Evolutionary conservation across 2,888 invertebrate species (phyloP), one percentile per base, ranked within the genome.

Genomic region (Gryllus longicercus): DNA sequence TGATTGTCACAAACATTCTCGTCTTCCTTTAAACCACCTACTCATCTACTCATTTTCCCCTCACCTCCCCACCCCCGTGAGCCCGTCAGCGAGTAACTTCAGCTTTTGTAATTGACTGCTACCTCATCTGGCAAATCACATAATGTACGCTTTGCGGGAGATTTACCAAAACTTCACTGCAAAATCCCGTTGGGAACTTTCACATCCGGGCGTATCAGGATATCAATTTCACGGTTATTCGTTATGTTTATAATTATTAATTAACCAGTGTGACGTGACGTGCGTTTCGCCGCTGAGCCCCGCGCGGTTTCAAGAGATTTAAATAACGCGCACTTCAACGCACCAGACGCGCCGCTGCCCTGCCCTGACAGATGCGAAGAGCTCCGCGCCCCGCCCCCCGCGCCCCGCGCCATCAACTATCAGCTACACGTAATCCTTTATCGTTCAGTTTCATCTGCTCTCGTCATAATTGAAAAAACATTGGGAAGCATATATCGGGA

Each of bases 201-300:
- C 38, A 38, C 38, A 38, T 38, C 38, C 38, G 38, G 38, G 38
- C 38, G 38, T 38, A 38, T 38, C 38, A 38, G 38, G 38, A 38
- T 38, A 38, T 38, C 38, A 38, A 38, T 38, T 38, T 38, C 38
- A 38, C 38, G 38, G 38, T 38, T 38, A 38, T 38, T 38, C 38
- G 38, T 38, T 38, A 38, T 38, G 38, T 38, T 38, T 38, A 38
- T 38, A 38, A 38, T 38, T n/a, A 63, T 63, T 63, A 63, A 63
- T 63, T 63, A 63, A 63, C 63, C 63, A 63, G 63, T 63, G 63
- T n/a, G 63, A 63, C 63, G n/a, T 63, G 63, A n/a, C 63, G 63
- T 8, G 63, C n/a, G n/a, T 63, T 63, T 63, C 63, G 18, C 4
- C n/a, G 11, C 63, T 18, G n/a, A 63, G 63, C 63, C 18, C 18